These are phyloP conservation scores for Alosa alosa DNA, from an alignment of 2,113 vertebrate genomes.

Conservation along the genomic window DNA sequence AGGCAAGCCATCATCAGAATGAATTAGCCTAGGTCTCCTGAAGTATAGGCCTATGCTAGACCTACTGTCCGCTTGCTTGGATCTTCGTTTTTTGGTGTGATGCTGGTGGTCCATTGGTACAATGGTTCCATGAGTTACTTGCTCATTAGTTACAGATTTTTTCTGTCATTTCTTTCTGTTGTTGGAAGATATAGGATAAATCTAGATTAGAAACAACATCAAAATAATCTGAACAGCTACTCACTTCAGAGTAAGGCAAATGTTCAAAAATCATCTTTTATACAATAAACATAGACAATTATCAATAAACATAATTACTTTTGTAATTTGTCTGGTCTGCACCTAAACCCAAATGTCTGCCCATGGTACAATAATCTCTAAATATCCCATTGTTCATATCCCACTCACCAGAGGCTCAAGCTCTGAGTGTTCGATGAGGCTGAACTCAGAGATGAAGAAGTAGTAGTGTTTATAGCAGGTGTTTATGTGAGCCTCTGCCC, in stretches of 20 bases:
- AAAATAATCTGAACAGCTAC: not conserved
- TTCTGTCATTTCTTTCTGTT: conserved; percentile 83
- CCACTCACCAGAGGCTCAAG: conserved; percentile 90
- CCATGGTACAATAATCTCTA: not conserved
- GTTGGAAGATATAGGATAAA: conserved; percentile 39
- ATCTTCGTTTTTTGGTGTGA: not conserved
- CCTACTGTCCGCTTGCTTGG: not conserved
- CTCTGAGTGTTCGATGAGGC: conserved; percentile 89
- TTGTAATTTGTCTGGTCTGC: not conserved
- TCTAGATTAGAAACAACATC: not conserved
- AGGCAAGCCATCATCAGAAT: not conserved
- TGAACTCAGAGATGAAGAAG: conserved; percentile 95
- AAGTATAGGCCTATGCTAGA: not conserved
- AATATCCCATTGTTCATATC: not conserved
- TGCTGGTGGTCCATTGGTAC: conserved; percentile 6
- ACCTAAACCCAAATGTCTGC: not conserved
- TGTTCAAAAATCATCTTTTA: not conserved
- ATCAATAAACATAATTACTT: not conserved
- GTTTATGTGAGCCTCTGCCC: conserved; percentile 94
- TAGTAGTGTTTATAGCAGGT: conserved; percentile 99
- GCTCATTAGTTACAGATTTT: conserved; percentile 78
- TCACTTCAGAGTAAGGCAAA: not conserved
- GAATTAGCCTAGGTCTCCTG: not conserved
- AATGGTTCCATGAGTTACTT: not conserved
- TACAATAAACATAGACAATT: not conserved